phyloP scores from a whole-genome alignment of 2,797 vertebrate species.

The Potorous gilbertii region DNA sequence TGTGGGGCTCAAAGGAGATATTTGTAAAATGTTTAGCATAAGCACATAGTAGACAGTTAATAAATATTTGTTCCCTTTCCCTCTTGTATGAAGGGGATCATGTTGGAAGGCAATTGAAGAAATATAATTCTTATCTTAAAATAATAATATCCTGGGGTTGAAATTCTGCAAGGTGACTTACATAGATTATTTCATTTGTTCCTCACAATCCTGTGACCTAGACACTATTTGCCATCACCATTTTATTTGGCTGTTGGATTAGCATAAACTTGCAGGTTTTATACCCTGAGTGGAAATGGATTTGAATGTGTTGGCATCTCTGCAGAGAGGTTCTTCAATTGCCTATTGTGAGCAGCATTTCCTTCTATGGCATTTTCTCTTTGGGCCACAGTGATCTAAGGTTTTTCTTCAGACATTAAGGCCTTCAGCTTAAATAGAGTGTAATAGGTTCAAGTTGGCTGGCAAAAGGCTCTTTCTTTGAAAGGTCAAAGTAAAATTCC shows the following conservation, averaged over 20 bases:
- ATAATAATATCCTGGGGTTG: background rate
- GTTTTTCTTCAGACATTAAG: slow-evolving; percentile 16
- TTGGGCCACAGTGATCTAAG: background rate
- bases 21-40: background rate
- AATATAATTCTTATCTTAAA: background rate
- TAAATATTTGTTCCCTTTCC: background rate
- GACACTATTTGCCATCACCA: background rate
- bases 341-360: background rate
- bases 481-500: slow-evolving; percentile 39
- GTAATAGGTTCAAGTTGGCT: background rate
- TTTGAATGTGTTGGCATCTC: background rate
- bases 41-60: background rate
- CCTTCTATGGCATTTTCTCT: background rate
- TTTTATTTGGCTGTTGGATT: background rate
- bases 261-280: background rate
- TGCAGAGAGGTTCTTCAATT: background rate
- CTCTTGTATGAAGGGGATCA: background rate
- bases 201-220: background rate
- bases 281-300: background rate
- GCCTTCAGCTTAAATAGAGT: slow-evolving; percentile 10
- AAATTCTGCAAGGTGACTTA: background rate
- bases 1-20: background rate
- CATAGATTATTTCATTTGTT: background rate
- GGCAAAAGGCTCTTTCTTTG: slow-evolving; percentile 17
- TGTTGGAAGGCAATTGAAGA: background rate